phyloP scores from a whole-genome alignment of 2,797 vertebrate genomes.

The Hephaestus fuliginosus region DNA sequence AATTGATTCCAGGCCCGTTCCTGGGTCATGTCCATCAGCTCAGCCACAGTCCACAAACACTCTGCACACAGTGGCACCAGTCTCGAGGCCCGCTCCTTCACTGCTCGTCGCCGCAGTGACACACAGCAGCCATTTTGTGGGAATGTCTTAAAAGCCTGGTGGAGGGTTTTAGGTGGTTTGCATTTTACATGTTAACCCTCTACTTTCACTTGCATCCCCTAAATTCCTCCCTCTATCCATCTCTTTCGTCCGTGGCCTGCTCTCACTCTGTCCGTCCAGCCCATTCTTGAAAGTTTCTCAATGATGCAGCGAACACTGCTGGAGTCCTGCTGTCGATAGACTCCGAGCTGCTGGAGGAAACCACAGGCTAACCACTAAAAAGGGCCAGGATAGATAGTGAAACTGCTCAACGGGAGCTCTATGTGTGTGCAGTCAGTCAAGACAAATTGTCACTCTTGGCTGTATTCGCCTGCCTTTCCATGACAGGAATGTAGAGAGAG shows the following conservation, averaged over 20 bases:
- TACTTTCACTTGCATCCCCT: constrained; percentile 50
- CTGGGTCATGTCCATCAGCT: constrained; percentile 86
- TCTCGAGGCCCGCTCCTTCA: constrained; percentile 66
- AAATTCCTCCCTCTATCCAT: constrained; percentile 30
- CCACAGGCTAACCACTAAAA: constrained; percentile 67
- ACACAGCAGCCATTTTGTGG: constrained; percentile 82
- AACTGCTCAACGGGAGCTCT: constrained; percentile 53
- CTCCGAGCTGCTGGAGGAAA: constrained; percentile 68
- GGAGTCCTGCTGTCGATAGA: constrained; percentile 52
- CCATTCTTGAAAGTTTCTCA: constrained; percentile 45
- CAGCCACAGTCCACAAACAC: constrained; percentile 82
- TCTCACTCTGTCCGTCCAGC: constrained; percentile 23
- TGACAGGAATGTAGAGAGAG: constrained; percentile 61
- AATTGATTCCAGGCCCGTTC: constrained; percentile 88
- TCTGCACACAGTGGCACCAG: constrained; percentile 78
- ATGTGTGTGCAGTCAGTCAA: constrained; percentile 41
- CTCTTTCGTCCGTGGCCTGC: not conserved
- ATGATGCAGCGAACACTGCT: constrained; percentile 29
- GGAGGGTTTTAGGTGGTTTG: constrained; percentile 49
- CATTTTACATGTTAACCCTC: constrained; percentile 67
- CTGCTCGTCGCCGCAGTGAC: constrained; percentile 55
- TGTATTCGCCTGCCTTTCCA: constrained; percentile 39
- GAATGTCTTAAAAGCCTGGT: constrained; percentile 64
- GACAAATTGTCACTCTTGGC: constrained; percentile 70
- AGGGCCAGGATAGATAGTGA: constrained; percentile 56